phyloP scores from a whole-genome alignment of 2,113 vertebrate genomes.

The Nothoprocta perdicaria region DNA sequence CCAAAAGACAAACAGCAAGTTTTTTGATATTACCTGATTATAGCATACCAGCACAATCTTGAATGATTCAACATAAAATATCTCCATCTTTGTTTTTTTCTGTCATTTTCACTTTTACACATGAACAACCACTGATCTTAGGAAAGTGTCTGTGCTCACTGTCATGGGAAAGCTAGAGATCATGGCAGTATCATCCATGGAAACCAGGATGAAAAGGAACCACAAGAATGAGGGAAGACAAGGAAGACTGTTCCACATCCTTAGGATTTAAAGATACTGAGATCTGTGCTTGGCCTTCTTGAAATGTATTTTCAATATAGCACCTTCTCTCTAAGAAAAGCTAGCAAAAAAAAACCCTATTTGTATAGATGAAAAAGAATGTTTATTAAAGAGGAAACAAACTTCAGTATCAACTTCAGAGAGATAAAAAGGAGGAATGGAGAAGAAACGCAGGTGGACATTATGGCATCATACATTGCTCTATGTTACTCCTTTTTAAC shows the following conservation, averaged over 20 bases:
- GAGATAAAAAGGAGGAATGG: neutral
- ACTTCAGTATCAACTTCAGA: neutral
- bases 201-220: slow-evolving; percentile 58
- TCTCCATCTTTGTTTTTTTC: slow-evolving; percentile 51
- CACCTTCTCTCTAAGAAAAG: neutral
- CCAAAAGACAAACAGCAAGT: neutral
- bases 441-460: neutral
- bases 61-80: slow-evolving; percentile 49
- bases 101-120: slow-evolving; percentile 40
- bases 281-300: neutral
- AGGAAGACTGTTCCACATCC: neutral
- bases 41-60: slow-evolving; percentile 49
- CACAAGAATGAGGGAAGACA: slow-evolving; percentile 42
- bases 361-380: neutral
- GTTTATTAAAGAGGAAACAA: neutral
- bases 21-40: slow-evolving; percentile 11
- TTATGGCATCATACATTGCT: neutral
- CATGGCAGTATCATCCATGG: slow-evolving; percentile 23
- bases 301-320: neutral
- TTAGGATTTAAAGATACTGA: neutral
- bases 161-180: slow-evolving; percentile 56
- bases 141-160: slow-evolving; percentile 28
- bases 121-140: slow-evolving; percentile 47
- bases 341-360: neutral
- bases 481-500: neutral